These are phyloP conservation scores for Microhierax caerulescens DNA, from an alignment of 2,797 vertebrate species.

Conservation along the genomic window DNA sequence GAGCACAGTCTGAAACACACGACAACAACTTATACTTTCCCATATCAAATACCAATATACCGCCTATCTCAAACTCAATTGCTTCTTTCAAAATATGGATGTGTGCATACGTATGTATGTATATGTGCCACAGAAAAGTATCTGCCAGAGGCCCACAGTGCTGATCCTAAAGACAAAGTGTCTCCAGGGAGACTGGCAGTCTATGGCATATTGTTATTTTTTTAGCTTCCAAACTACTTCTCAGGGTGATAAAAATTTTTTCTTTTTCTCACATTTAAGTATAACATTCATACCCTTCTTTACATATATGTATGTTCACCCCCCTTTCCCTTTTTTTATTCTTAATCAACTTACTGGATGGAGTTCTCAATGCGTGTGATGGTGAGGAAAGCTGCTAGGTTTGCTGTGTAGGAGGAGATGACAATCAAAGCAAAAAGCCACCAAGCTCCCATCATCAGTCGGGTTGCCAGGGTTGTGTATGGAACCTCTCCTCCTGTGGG, in stretches of 20 bases:
- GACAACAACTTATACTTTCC: not conserved
- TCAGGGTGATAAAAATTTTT: not conserved
- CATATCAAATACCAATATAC: not conserved
- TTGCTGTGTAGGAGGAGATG: conserved; percentile 98
- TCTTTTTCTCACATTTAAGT: not conserved
- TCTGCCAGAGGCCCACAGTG: not conserved
- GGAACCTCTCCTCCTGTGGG: conserved; percentile 92
- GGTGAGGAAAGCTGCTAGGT: conserved; percentile 96
- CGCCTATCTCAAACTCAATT: not conserved
- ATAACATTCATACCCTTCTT: not conserved
- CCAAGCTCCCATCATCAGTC: conserved; percentile 99
- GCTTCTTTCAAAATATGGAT: not conserved
- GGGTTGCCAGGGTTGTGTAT: conserved; percentile 94
- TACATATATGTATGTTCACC: not conserved
- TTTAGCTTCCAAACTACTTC: not conserved
- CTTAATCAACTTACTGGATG: conserved; percentile 90
- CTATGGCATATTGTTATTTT: not conserved
- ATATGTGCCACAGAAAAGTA: not conserved
- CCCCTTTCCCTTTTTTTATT: not conserved
- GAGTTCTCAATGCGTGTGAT: conserved; percentile 97
- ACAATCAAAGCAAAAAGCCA: conserved; percentile 99
- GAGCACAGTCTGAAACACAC: not conserved
- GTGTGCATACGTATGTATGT: not conserved
- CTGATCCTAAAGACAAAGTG: not conserved
- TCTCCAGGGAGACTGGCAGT: not conserved